Percentiles rank a stretch among this genome's conserved stretches.
phyloP scores from a whole-genome alignment of 2,113 vertebrate species.

The Daboia siamensis region DNA sequence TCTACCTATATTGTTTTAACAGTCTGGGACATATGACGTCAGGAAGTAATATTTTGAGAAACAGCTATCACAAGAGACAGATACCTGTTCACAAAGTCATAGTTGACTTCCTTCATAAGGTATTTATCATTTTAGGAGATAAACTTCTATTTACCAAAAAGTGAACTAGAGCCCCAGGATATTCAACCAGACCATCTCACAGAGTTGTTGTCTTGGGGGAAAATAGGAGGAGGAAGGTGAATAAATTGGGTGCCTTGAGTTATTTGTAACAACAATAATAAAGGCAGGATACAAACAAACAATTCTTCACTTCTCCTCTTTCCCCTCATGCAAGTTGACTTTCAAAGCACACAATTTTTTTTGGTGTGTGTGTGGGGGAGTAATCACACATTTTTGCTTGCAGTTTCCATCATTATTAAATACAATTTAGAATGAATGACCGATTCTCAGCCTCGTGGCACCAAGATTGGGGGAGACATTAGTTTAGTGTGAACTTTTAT shows the following conservation, averaged over 20 bases:
- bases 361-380: rapidly evolving
- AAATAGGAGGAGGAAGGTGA: neutral
- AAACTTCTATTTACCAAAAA: neutral
- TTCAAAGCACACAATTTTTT: neutral
- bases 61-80: neutral
- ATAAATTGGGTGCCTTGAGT: neutral
- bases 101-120: neutral
- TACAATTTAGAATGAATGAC: neutral
- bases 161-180: neutral
- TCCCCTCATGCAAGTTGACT: neutral
- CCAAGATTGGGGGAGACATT: neutral
- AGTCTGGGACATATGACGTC: neutral
- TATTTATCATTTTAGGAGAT: neutral
- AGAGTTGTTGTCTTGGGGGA: neutral
- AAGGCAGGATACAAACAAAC: neutral
- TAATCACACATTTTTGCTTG: neutral
- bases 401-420: neutral
- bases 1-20: neutral
- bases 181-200: neutral
- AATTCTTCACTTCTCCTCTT: neutral
- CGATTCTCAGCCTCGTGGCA: neutral
- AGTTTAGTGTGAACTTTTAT: neutral
- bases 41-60: neutral
- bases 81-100: neutral
- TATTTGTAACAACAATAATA: neutral